phyloP scores from a whole-genome alignment of 2,797 vertebrate species.

The Halcyon badia region DNA sequence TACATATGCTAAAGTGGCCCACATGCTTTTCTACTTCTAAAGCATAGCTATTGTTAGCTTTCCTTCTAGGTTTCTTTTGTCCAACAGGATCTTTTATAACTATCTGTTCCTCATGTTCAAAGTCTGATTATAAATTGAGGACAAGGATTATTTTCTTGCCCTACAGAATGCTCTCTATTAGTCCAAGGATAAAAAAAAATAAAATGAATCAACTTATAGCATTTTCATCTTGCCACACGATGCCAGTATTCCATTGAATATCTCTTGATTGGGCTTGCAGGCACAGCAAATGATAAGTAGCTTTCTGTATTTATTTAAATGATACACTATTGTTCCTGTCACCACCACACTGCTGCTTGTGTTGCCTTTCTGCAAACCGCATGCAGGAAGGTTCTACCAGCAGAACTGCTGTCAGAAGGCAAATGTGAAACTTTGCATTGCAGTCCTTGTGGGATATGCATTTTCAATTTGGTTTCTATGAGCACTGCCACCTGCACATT shows the following conservation, averaged over 20 bases:
- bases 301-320: neutral
- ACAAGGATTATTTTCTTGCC: neutral
- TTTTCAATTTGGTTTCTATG: constrained; percentile 22
- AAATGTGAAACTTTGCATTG: neutral
- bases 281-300: neutral
- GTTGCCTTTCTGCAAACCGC: neutral
- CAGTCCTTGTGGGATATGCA: neutral
- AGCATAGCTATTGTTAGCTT: neutral
- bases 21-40: neutral
- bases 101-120: neutral
- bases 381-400: neutral
- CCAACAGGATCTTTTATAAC: neutral
- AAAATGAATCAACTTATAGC: neutral
- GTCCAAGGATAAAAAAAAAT: neutral
- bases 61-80: neutral
- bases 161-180: neutral
- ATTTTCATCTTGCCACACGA: neutral
- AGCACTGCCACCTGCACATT: constrained; percentile 64
- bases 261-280: neutral
- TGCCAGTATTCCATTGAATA: constrained; percentile 12
- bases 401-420: neutral
- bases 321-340: neutral
- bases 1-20: neutral
- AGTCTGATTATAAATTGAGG: neutral
- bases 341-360: rapidly evolving